phyloP scores from a whole-genome alignment of 2,888 invertebrate species.

The Drosophila lutescens region DNA sequence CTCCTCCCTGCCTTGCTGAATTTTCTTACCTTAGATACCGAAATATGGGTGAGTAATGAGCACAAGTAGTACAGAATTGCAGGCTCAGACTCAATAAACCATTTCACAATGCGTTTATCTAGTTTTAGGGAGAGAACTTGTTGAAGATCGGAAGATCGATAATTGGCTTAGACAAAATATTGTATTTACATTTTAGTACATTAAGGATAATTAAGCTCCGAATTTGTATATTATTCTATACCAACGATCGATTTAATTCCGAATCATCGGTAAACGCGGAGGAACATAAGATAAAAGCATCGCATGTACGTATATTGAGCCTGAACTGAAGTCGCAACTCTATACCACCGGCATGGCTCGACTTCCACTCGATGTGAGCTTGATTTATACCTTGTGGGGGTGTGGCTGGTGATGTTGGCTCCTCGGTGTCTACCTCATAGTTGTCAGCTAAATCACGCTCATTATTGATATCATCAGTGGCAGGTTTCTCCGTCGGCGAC shows the following conservation, averaged over 20 bases:
- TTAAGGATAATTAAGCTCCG: too few species aligned
- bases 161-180: background rate
- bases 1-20: background rate
- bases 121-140: background rate
- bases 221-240: background rate
- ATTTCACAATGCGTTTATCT: background rate
- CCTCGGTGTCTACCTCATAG: conserved; percentile 60
- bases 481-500: conserved; percentile 46
- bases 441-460: conserved; percentile 80
- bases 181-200: too few species aligned
- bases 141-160: background rate
- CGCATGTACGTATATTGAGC: conserved; percentile 10
- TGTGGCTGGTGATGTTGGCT: conserved; percentile 26
- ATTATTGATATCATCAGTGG: conserved; percentile 77
- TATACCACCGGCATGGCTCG: conserved; percentile 6
- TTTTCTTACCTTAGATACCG: conserved; percentile 14
- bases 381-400: conserved; percentile 54
- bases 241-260: background rate
- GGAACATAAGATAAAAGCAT: background rate
- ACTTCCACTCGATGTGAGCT: conserved; percentile 58
- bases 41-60: conserved; percentile 3
- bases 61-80: background rate
- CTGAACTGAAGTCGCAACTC: conserved; percentile 13
- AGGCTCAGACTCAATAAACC: conserved; percentile 10
- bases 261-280: background rate